Evolutionary conservation across 2,797 vertebrate genomes (phyloP).

Genomic region (Enoplosus armatus): DNA sequence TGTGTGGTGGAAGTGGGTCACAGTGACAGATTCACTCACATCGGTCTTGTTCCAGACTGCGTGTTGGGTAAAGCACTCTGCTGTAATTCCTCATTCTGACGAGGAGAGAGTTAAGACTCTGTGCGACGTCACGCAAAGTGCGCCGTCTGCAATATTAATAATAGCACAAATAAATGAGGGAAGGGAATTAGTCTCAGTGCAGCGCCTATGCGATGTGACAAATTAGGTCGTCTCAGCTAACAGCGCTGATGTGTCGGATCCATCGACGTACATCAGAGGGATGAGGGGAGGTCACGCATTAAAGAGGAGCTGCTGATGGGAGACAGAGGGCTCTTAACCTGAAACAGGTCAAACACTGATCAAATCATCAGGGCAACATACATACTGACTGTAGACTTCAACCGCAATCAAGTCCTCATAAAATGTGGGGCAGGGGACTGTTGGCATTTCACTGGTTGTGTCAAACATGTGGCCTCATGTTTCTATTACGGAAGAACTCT

Average conservation of each 20-base stretch:
- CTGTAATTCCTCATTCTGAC: slow-evolving; percentile 60
- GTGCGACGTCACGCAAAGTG: slow-evolving; percentile 60
- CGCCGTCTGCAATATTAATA: slow-evolving; percentile 79
- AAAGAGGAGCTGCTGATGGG: slow-evolving; percentile 29
- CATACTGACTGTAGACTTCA: background rate
- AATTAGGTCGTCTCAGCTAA: slow-evolving; percentile 76
- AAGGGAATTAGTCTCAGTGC: slow-evolving; percentile 78
- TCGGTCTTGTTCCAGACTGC: slow-evolving; percentile 40
- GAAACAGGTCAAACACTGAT: slow-evolving; percentile 33
- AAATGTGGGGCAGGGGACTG: slow-evolving; percentile 30
- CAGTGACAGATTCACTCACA: slow-evolving; percentile 48
- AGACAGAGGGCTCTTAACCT: slow-evolving; percentile 34
- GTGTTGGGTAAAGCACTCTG: slow-evolving; percentile 40
- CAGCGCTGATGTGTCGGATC: slow-evolving; percentile 38
- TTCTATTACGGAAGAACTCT: background rate
- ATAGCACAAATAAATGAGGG: slow-evolving; percentile 81
- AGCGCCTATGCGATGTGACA: slow-evolving; percentile 68
- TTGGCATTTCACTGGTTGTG: background rate
- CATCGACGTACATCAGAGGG: slow-evolving; percentile 40
- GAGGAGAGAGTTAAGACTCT: slow-evolving; percentile 59
- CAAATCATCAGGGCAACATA: slow-evolving; percentile 2
- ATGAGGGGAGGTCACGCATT: slow-evolving; percentile 37
- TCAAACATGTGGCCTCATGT: background rate
- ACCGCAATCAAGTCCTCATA: background rate
- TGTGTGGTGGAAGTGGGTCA: slow-evolving; percentile 61